phyloP scores from a whole-genome alignment of 1,140 invertebrate genomes.

The Oncopeltus fasciatus region DNA sequence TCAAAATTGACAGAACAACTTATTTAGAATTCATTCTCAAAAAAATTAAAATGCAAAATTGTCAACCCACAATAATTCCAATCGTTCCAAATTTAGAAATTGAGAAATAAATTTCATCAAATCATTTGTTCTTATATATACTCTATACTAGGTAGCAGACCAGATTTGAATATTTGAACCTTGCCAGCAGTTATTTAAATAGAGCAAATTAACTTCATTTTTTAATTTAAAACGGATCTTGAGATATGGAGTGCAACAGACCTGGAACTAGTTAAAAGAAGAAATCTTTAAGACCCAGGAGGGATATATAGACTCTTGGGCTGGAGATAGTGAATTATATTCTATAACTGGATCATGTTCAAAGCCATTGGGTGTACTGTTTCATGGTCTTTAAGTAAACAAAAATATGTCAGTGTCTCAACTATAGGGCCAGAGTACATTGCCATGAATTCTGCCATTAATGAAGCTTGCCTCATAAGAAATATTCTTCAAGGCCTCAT shows the following conservation, averaged over 20 bases:
- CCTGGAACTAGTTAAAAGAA: too few species aligned
- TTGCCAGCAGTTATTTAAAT: not conserved
- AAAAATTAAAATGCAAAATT: not conserved
- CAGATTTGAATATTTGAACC: too few species aligned
- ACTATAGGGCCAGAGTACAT: constrained; percentile 25
- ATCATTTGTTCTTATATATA: too few species aligned
- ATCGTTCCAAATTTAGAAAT: too few species aligned
- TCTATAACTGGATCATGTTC: constrained; percentile 23
- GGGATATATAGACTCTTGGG: too few species aligned
- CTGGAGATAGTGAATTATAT: too few species aligned
- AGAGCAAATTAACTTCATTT: not conserved
- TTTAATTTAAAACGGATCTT: too few species aligned
- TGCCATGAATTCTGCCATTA: constrained; percentile 14
- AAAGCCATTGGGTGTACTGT: constrained; percentile 15
- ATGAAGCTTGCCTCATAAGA: not conserved
- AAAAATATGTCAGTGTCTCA: constrained; percentile 20
- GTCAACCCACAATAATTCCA: not conserved
- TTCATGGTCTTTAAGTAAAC: constrained; percentile 22
- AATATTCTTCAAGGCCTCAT: not conserved
- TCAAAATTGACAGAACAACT: not conserved
- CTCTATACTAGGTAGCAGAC: too few species aligned
- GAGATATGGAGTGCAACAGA: too few species aligned
- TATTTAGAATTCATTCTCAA: not conserved
- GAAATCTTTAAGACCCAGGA: too few species aligned
- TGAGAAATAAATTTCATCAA: too few species aligned